Percentiles rank a stretch among this genome's conserved stretches.
Conservation (phyloP, 2,113 vertebrate genomes). For the Oreochromis spilurus region DNA sequence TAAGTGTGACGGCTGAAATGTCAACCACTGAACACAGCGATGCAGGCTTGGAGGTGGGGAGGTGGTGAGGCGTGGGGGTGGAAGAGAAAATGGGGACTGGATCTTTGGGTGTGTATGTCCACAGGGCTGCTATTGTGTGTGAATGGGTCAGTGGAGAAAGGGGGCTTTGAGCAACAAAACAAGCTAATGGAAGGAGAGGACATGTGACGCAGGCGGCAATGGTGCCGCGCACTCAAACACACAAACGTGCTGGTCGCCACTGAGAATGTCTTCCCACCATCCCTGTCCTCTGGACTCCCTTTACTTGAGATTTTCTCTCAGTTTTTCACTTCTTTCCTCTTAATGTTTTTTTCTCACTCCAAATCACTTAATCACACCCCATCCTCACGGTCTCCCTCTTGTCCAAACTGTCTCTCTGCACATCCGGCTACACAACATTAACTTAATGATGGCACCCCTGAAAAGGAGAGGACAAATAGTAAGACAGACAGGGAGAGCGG, state of each 20-base stretch:
- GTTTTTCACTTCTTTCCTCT: conserved; percentile 19
- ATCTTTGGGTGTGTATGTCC: conserved; percentile 25
- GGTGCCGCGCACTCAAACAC: neutral
- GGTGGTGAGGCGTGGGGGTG: neutral
- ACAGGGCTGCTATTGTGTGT: conserved; percentile 62
- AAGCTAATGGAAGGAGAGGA: conserved; percentile 62
- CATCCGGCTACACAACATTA: conserved; percentile 56
- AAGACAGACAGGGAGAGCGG: conserved; percentile 46
- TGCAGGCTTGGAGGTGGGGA: conserved; percentile 14
- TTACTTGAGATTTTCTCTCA: conserved; percentile 1
- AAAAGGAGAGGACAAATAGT: conserved; percentile 46
- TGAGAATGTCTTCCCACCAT: conserved; percentile 26
- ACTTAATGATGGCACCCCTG: conserved; percentile 49
- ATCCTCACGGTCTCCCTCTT: neutral
- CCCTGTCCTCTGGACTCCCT: neutral
- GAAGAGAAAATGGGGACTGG: conserved; percentile 13
- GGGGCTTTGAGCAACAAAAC: conserved; percentile 68
- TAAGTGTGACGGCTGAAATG: conserved; percentile 70
- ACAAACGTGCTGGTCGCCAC: conserved; percentile 7
- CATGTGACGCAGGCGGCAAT: conserved; percentile 33
- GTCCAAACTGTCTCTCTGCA: conserved; percentile 5
- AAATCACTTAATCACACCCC: conserved; percentile 12
- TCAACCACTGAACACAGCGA: conserved; percentile 52
- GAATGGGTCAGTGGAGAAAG: conserved; percentile 69
- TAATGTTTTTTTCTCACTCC: neutral